These are phyloP conservation scores for Pipistrellus pygmaeus DNA, from an alignment of 2,797 vertebrate species.

Conservation along the genomic window DNA sequence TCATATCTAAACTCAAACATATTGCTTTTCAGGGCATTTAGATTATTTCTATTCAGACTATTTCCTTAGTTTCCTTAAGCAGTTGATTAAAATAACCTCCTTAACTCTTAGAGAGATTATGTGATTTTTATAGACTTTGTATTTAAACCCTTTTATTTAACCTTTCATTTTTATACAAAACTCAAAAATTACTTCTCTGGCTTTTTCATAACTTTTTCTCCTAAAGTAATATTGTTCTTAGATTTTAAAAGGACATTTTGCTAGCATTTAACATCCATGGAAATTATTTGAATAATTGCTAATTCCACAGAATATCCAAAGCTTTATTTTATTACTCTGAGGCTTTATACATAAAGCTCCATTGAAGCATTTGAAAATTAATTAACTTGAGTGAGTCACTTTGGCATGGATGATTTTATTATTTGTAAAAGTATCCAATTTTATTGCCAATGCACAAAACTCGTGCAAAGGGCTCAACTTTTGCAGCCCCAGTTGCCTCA, in stretches of 20 bases:
- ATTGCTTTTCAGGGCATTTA: constrained; percentile 67
- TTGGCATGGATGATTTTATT: not conserved
- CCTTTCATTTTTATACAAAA: constrained; percentile 72
- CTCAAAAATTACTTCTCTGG: constrained; percentile 69
- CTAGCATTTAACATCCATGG: not conserved
- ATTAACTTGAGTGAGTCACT: constrained; percentile 6
- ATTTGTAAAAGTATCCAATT: not conserved
- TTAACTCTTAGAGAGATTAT: constrained; percentile 60
- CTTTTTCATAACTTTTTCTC: constrained; percentile 45
- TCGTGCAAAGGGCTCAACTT: no score
- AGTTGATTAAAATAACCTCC: constrained; percentile 75
- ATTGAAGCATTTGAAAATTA: constrained; percentile 42
- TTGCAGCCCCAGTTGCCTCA: no score
- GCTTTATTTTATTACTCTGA: constrained; percentile 58
- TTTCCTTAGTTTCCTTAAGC: constrained; percentile 70
- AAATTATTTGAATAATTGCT: constrained; percentile 69
- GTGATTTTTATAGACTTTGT: constrained; percentile 55
- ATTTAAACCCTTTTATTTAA: constrained; percentile 73
- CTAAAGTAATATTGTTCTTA: constrained; percentile 49
- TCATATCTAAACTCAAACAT: constrained; percentile 76
- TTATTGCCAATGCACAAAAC: not conserved
- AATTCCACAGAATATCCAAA: not conserved
- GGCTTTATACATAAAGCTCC: constrained; percentile 53
- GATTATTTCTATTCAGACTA: constrained; percentile 67
- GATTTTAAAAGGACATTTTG: constrained; percentile 62